Evolutionary conservation across 2,888 invertebrate genomes (phyloP).

Genomic region (Andrena haemorrhoa): DNA sequence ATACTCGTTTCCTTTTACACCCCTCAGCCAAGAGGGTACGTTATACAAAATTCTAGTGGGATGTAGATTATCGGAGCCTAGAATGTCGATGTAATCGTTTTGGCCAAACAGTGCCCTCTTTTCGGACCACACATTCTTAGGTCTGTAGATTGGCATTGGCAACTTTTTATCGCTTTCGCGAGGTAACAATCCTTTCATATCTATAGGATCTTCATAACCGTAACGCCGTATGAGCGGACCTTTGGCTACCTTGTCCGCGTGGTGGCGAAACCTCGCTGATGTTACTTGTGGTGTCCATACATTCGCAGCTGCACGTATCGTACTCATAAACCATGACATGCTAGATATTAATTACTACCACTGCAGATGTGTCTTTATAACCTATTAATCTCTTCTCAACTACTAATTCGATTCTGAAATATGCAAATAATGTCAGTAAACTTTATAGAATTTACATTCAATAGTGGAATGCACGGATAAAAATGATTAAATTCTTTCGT

Average conservation of each 20-base stretch:
- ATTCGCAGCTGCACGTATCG: slow-evolving; percentile 51
- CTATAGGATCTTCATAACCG: slow-evolving; percentile 90
- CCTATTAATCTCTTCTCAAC: background rate
- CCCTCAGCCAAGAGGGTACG: slow-evolving; percentile 95
- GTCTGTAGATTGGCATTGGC: slow-evolving; percentile 90
- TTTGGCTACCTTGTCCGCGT: slow-evolving; percentile 86
- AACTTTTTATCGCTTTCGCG: slow-evolving; percentile 86
- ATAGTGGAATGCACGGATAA: no score
- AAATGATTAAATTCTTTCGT: no score
- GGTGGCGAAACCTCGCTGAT: slow-evolving; percentile 86
- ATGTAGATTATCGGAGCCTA: slow-evolving; percentile 93
- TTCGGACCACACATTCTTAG: slow-evolving; percentile 91
- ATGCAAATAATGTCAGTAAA: no score
- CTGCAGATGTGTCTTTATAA: background rate
- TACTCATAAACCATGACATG: slow-evolving; percentile 75
- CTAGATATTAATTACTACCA: slow-evolving; percentile 49
- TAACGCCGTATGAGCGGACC: slow-evolving; percentile 88
- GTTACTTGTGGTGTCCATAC: slow-evolving; percentile 83
- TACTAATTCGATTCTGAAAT: background rate
- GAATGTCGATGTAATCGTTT: slow-evolving; percentile 98
- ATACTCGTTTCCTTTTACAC: slow-evolving; percentile 94
- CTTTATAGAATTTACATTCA: no score
- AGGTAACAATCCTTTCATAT: slow-evolving; percentile 90
- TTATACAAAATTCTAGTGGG: slow-evolving; percentile 94
- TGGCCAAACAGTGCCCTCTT: slow-evolving; percentile 95